A percentile compares a stretch with the other conserved stretches of the same genome.
Conservation (phyloP, 64 coral and sea anemone genomes). For the Actinia equina region DNA sequence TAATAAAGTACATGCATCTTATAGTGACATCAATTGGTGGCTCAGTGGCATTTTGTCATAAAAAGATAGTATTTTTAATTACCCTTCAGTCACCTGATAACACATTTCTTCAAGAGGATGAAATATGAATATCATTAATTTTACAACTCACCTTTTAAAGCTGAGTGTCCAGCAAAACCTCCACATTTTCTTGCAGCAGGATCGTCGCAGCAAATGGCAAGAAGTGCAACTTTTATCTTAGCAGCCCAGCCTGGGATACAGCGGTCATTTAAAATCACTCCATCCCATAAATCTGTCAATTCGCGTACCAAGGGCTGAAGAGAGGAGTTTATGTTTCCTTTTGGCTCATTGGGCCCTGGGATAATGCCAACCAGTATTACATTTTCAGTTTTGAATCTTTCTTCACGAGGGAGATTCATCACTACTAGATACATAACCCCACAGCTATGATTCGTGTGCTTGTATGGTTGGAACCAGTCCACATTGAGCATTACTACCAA, state of each 20-base stretch:
- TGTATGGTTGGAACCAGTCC: slow-evolving; percentile 29
- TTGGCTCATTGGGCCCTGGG: slow-evolving; percentile 52
- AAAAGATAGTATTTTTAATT: too few species aligned
- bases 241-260: background rate
- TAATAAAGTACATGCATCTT: too few species aligned
- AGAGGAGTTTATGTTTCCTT: slow-evolving; percentile 40
- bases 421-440: slow-evolving; percentile 67
- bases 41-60: too few species aligned
- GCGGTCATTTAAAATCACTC: slow-evolving; percentile 19
- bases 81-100: too few species aligned
- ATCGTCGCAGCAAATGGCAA: slow-evolving; percentile 16
- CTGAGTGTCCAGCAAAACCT: background rate
- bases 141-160: slow-evolving; percentile 21
- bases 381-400: slow-evolving; percentile 68
- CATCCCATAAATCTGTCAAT: slow-evolving; percentile 38
- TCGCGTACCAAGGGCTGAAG: slow-evolving; percentile 34
- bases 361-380: slow-evolving; percentile 48
- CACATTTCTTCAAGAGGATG: too few species aligned
- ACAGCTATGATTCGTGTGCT: slow-evolving; percentile 19
- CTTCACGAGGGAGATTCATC: slow-evolving; percentile 60
- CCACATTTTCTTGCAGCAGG: slow-evolving; percentile 47
- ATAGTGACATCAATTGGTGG: too few species aligned
- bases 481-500: slow-evolving; percentile 34
- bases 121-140: too few species aligned
- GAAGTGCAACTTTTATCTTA: background rate